Percentiles rank a stretch among this genome's conserved stretches.
phyloP scores from a whole-genome alignment of 2,888 invertebrate species.

The Pristionchus mayeri region DNA sequence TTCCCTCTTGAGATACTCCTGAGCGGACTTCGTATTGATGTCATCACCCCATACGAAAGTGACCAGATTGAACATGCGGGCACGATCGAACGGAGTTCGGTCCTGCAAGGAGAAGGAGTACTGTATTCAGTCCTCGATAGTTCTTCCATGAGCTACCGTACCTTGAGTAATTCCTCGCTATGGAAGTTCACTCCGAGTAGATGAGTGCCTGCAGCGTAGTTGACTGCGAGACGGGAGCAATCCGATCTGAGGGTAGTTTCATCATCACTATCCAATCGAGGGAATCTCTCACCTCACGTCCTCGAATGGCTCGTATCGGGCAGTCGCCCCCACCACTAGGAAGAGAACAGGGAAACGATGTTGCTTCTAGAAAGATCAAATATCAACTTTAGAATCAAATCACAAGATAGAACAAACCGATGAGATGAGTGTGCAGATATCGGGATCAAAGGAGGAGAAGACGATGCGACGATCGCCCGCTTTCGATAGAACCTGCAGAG shows the following conservation, averaged over 20 bases:
- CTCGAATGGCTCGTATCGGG: constrained; percentile 80
- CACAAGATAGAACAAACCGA: background rate
- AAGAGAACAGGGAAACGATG: constrained; percentile 97
- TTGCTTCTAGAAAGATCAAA: constrained; percentile 84
- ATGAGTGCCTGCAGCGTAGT: constrained; percentile 70
- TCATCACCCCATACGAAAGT: constrained; percentile 98
- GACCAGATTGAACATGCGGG: constrained; percentile 59
- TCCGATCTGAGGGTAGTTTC: constrained; percentile 54
- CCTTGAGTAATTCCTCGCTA: constrained; percentile 88
- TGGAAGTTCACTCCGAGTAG: constrained; percentile 88
- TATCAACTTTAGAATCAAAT: background rate
- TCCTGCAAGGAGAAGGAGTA: constrained; percentile 53
- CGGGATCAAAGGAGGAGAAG: constrained; percentile 96
- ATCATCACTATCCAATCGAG: background rate
- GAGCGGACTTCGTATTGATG: constrained; percentile 87
- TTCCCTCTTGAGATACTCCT: constrained; percentile 87
- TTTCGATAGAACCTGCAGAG: constrained; percentile 83
- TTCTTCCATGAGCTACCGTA: constrained; percentile 76
- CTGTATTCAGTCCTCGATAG: background rate
- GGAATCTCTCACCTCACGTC: constrained; percentile 46
- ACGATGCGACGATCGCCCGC: constrained; percentile 89
- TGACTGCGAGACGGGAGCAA: constrained; percentile 67
- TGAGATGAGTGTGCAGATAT: constrained; percentile 89
- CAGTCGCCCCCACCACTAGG: constrained; percentile 86
- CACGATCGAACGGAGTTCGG: constrained; percentile 58